phyloP scores from a whole-genome alignment of 2,797 vertebrate species.

The Notolabrus celidotus region DNA sequence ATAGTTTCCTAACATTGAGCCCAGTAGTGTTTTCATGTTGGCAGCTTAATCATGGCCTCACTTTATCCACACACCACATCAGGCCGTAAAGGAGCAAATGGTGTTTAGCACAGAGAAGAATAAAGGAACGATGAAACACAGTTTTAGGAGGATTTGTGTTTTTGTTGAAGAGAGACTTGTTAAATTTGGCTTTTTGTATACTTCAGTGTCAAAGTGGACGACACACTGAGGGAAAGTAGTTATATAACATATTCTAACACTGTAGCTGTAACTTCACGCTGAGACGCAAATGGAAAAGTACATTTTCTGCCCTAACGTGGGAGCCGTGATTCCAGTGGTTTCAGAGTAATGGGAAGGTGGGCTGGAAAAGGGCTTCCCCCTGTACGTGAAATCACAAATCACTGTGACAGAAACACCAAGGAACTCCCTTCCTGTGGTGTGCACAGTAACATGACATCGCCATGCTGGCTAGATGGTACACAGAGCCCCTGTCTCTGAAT shows the following conservation, averaged over 20 bases:
- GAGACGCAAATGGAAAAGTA: slow-evolving; percentile 57
- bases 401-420: slow-evolving; percentile 51
- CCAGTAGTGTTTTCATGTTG: slow-evolving; percentile 6
- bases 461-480: slow-evolving; percentile 4
- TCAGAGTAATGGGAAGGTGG: slow-evolving; percentile 43
- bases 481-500: slow-evolving; percentile 46
- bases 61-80: slow-evolving; percentile 8
- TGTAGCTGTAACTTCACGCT: slow-evolving; percentile 27
- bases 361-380: slow-evolving; percentile 67
- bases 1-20: slow-evolving; percentile 24
- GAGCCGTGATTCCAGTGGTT: slow-evolving; percentile 57
- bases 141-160: too few species aligned
- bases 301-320: slow-evolving; percentile 40
- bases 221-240: not conserved
- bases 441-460: slow-evolving; percentile 18
- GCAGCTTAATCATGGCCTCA: not conserved
- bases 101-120: too few species aligned
- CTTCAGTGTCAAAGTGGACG: slow-evolving; percentile 3
- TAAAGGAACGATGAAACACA: not conserved
- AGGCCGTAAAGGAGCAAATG: too few species aligned
- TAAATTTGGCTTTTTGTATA: not conserved
- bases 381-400: slow-evolving; percentile 60
- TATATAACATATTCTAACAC: slow-evolving; percentile 44
- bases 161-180: too few species aligned
- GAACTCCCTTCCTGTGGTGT: slow-evolving; percentile 63